Conservation (phyloP, 1,140 invertebrate genomes). For the Philopotamus ludificatus region DNA sequence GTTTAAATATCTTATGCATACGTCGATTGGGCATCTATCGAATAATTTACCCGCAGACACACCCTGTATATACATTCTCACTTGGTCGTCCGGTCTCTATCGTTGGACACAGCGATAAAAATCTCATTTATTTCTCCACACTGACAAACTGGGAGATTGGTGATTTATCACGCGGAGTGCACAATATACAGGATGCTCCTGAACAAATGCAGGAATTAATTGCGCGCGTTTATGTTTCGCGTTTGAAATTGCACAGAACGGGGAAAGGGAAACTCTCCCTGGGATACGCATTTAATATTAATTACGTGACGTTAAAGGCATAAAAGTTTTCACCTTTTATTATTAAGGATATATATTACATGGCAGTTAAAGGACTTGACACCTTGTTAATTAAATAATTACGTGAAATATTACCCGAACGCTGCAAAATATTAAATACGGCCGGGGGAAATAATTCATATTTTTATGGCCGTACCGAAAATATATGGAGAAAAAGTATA, state of each 20-base stretch:
- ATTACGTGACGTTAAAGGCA: not conserved
- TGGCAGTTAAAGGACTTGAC: not conserved
- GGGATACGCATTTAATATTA: not conserved
- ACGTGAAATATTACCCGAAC: slow-evolving; percentile 3
- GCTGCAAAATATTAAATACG: not conserved
- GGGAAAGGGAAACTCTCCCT: not conserved
- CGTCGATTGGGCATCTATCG: no score
- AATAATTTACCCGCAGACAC: no score
- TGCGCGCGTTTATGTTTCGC: no score
- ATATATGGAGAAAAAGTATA: no score
- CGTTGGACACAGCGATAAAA: slow-evolving; percentile 34
- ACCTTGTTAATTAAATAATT: slow-evolving; percentile 13
- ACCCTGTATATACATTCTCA: no score
- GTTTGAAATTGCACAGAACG: no score
- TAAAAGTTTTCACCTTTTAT: slow-evolving; percentile 5
- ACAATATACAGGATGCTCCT: no score
- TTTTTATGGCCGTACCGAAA: no score
- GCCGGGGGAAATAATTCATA: no score
- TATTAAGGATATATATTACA: not conserved
- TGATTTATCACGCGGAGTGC: slow-evolving; percentile 33
- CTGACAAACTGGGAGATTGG: slow-evolving; percentile 32
- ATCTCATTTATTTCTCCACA: slow-evolving; percentile 37
- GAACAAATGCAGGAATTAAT: no score
- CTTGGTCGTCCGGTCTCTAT: slow-evolving; percentile 27
- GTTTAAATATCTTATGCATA: no score